These are phyloP conservation scores for Allolobophora icterica DNA, from an alignment of 2,888 invertebrate species.

Conservation along the genomic window DNA sequence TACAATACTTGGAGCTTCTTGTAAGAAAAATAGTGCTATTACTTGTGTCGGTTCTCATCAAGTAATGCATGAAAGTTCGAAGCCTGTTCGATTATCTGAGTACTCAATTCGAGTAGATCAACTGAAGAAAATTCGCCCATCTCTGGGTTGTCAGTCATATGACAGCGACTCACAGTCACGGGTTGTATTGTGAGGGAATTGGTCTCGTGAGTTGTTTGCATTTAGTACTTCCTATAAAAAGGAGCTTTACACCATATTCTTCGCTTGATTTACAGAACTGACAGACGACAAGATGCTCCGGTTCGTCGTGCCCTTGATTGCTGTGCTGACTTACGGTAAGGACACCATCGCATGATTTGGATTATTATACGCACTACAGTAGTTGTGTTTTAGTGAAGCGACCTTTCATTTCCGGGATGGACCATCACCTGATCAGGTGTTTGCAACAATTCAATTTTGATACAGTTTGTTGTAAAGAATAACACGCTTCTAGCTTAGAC, in stretches of 20 bases:
- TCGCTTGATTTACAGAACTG: background rate
- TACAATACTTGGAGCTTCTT: too few relatives aligned
- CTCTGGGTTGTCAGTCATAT: background rate
- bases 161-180: background rate
- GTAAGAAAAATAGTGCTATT: too few relatives aligned
- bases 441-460: background rate
- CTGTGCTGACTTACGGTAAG: background rate
- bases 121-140: background rate
- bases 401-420: background rate
- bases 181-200: background rate
- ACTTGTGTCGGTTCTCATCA: too few relatives aligned
- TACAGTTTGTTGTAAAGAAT: background rate
- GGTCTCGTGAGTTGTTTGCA: background rate
- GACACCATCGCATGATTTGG: background rate
- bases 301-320: background rate
- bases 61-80: background rate
- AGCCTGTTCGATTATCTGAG: background rate
- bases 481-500: background rate
- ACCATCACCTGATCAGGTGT: background rate
- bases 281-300: slow-evolving; percentile 9
- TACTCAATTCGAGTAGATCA: background rate
- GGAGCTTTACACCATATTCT: background rate
- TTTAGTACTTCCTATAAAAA: background rate
- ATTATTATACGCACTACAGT: background rate
- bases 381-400: background rate